Base-by-base conservation (phyloP, 2,797 vertebrate genomes). In the Labeo calbasu region DNA sequence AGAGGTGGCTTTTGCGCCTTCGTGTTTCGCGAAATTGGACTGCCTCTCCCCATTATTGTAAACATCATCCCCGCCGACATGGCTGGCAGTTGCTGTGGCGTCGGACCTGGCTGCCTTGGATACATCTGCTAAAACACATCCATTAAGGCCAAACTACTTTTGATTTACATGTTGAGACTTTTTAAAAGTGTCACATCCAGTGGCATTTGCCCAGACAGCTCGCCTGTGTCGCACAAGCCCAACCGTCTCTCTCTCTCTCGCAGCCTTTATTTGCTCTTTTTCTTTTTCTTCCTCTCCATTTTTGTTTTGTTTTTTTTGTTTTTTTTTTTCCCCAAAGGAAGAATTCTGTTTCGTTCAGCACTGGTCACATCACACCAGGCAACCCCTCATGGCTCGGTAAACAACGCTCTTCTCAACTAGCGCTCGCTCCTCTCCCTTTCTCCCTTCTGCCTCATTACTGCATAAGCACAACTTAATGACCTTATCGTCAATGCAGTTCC, bases 1-100 rank as follows among this genome's bases (percentile, higher is more conserved):
- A 94, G 93, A 93, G 93, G 93, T 92, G 93, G 92, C 91, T 93
- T 86, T 86, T 89, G 89, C 89, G 91, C 91, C 92, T 93, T 90
- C 91, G 90, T 94, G 95, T 95, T 93, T 93, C 91, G 90, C 91
- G 95, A 95, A 95, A 96, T 96, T 96, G 95, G 93, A 94, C 94
- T 96, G 94, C 94, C 95, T 96, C 93, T 94, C 92, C 92, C 93
- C 91, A 96, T 96, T 96, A 95, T 93, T 93, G 94, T 95, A 95
- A 95, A 95, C 95, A 95, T 95, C 94, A 95, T 94, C 93, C 92
- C 87, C 81, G 84, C 91, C 90, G 94, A 95, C 94, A 95, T 92
- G 93, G 91, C 85, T 88, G 92, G 90, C 83, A 93, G 92, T 93
- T 88, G 90, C 90, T 15, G 90, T 91, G 91, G 92, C 86, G 88